Base-by-base conservation (phyloP, 2,797 vertebrate genomes). In the Schizopygopsis malacanthus region DNA sequence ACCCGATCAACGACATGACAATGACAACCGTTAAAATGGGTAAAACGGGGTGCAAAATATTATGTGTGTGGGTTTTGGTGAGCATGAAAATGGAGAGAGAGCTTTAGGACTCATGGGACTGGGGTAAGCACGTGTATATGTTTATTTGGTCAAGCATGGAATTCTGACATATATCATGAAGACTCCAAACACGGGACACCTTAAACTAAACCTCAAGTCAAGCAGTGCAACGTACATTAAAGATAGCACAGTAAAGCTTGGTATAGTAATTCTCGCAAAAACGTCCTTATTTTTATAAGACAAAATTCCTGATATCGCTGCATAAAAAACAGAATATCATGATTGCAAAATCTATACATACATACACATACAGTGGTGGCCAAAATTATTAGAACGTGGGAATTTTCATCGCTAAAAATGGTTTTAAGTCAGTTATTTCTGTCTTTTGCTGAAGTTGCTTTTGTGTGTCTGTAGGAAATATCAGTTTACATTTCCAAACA, bases 31-130 rank as follows among this genome's bases (percentile, higher is more conserved):
- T 61, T 59, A 81, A 67, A 65, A 54, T 4, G 9, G 61, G 25
- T 72, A 25, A 82, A 63, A 56, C 22, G 88, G 61, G n/a, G 52
- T 13, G 45, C 75, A 69, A 67, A 15, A 82, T 61, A 75, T 54
- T 78, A 16, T 33, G 83, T 67, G 69, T 47, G 75, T 41, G 79
- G 63, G 33, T 69, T 81, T 80, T 41, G 65, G 25, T 65, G 22
- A 56, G 54, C 56, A 16, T 70, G 41, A 50, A 75, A 75, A 83
- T 45, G 41, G 43, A 83, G 9, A 76, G 43, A 37, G 39, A 50
- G 41, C 28, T 25, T 80, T 39, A 65, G 43, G 56, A 22, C 25
- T 41, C 8, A n/a, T 2, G 11, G 20, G 33, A 77, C 22, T 28
- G n/a, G 50, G 47, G 67, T 5, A 72, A 72, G n/a, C 52, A 82